Conservation (phyloP, 1,140 invertebrate species). For the Diachasmimorpha longicaudata region DNA sequence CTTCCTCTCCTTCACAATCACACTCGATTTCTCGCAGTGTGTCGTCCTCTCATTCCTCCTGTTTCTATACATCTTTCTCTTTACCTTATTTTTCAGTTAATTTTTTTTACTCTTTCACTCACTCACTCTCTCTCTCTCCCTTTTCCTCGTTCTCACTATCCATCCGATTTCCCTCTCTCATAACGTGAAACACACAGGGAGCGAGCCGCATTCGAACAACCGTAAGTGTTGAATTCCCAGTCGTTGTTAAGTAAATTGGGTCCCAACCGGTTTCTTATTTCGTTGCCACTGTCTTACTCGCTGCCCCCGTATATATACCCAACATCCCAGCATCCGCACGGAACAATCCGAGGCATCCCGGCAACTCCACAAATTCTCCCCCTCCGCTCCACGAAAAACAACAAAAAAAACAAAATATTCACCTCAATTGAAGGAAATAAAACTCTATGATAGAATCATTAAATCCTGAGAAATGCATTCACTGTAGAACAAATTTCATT, state of each 20-base stretch:
- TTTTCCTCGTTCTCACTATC: background rate
- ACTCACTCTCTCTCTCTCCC: no score
- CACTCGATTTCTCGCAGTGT: constrained; percentile 7
- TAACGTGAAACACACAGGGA: background rate
- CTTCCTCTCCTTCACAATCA: background rate
- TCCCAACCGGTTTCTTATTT: constrained; percentile 63
- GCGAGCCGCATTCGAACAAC: constrained; percentile 43
- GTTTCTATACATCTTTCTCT: background rate
- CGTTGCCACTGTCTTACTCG: constrained; percentile 62
- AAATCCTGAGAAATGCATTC: background rate
- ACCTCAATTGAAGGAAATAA: background rate
- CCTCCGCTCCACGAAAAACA: background rate
- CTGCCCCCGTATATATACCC: background rate
- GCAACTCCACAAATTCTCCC: background rate
- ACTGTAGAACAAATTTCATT: background rate
- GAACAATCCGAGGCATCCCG: background rate
- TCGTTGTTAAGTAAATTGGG: constrained; percentile 65
- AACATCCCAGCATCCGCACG: background rate
- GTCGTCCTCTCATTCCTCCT: background rate
- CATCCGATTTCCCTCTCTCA: background rate
- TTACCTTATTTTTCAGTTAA: background rate
- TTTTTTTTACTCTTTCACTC: background rate
- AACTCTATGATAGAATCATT: background rate
- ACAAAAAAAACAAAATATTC: background rate
- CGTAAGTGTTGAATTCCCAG: constrained; percentile 63